Conservation (phyloP, 1,140 invertebrate genomes). For the Lerema accius region DNA sequence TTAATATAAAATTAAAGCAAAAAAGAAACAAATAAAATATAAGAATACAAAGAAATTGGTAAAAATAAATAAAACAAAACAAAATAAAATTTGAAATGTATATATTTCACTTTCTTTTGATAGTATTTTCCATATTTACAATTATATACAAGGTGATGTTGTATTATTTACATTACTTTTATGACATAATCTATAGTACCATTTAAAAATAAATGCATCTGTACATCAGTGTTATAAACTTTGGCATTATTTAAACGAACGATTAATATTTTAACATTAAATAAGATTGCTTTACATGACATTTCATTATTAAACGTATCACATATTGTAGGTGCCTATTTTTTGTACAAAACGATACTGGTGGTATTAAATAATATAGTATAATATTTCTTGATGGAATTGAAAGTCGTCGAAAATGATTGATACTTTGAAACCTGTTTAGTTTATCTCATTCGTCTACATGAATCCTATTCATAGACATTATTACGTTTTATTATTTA, state of each 20-base stretch:
- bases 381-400: neutral
- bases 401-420: neutral
- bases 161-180: conserved; percentile 69
- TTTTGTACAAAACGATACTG: neutral
- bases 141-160: conserved; percentile 56
- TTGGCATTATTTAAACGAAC: conserved; percentile 76
- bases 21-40: conserved; percentile 7
- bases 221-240: conserved; percentile 73
- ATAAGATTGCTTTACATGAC: conserved; percentile 17
- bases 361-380: neutral
- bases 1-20: conserved; percentile 5
- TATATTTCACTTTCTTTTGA: conserved; percentile 68
- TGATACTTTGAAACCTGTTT: too few species aligned
- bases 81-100: conserved; percentile 71
- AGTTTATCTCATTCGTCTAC: neutral
- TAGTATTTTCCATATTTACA: conserved; percentile 69
- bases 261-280: conserved; percentile 23
- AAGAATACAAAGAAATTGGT: conserved; percentile 24
- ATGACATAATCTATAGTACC: conserved; percentile 52
- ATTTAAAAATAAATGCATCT: conserved; percentile 67
- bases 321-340: neutral
- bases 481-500: conserved; percentile 5
- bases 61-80: conserved; percentile 67
- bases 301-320: neutral
- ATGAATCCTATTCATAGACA: conserved; percentile 35